Conservation (phyloP, 1,140 invertebrate species). For the Drosophila novamexicana region DNA sequence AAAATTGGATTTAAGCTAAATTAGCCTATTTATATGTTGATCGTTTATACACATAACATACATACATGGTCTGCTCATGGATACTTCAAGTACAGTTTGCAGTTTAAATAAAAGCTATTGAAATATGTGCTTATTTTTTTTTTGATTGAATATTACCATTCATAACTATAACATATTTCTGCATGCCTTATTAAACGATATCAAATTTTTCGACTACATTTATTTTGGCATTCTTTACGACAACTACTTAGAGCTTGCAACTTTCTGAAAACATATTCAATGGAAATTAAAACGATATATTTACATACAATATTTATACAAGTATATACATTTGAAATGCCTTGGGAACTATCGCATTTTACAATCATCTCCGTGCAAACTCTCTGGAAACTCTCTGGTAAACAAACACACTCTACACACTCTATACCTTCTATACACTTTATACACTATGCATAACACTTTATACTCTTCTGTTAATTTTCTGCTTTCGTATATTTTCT, state of each 20-base stretch:
- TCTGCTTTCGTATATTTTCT: constrained; percentile 40
- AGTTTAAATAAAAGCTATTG: constrained; percentile 16
- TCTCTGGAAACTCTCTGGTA: constrained; percentile 36
- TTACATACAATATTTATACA: constrained; percentile 21
- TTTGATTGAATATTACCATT: constrained; percentile 4
- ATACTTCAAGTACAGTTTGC: not conserved
- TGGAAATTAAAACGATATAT: constrained; percentile 24
- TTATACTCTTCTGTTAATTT: constrained; percentile 35
- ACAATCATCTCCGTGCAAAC: constrained; percentile 34
- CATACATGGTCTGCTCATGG: not conserved
- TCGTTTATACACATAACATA: not conserved
- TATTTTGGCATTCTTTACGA: constrained; percentile 43
- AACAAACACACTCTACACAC: constrained; percentile 18
- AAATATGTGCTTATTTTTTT: constrained; percentile 4
- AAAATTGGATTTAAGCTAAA: not conserved
- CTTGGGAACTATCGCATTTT: constrained; percentile 44
- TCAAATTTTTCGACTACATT: constrained; percentile 45
- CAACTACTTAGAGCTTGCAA: constrained; percentile 43
- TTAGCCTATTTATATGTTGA: not conserved
- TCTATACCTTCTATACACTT: constrained; percentile 7
- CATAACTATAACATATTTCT: constrained; percentile 22
- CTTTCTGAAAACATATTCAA: constrained; percentile 32
- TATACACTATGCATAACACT: constrained; percentile 26
- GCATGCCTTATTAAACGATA: constrained; percentile 49
- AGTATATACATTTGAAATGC: constrained; percentile 36